A percentile compares a stretch with the other conserved stretches of the same genome.
These are phyloP conservation scores for Phanerotoma sp. DNA, from an alignment of 2,888 invertebrate genomes.

Conservation along the genomic window DNA sequence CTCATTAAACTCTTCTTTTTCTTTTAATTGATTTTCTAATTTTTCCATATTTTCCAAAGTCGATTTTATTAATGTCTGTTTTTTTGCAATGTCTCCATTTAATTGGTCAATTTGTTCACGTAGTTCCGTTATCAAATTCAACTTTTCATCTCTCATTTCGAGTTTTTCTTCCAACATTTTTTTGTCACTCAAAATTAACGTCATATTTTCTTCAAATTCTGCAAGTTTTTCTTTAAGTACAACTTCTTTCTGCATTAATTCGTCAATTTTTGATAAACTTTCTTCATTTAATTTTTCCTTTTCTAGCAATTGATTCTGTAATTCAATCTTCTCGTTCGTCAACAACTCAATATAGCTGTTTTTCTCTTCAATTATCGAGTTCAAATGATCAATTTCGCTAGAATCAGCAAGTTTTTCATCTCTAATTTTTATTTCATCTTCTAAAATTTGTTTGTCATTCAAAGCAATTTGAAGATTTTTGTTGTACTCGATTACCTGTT, in stretches of 20 bases:
- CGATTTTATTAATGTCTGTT: background rate
- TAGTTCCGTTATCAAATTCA: background rate
- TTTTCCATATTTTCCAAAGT: slow-evolving; percentile 56
- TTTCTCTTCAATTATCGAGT: slow-evolving; percentile 50
- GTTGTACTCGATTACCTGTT: no score
- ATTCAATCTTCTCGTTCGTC: slow-evolving; percentile 33
- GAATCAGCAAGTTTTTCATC: slow-evolving; percentile 53
- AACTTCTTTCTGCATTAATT: background rate
- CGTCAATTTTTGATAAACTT: background rate
- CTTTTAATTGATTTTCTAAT: slow-evolving; percentile 59
- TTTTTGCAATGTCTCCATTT: background rate
- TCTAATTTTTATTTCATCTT: slow-evolving; percentile 56
- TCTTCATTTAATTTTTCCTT: slow-evolving; percentile 43
- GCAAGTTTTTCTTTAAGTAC: background rate
- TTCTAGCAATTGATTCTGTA: slow-evolving; percentile 49
- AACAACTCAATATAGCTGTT: slow-evolving; percentile 40
- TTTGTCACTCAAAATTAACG: background rate
- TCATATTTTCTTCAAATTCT: background rate
- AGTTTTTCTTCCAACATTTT: slow-evolving; percentile 30
- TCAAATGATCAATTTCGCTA: slow-evolving; percentile 39
- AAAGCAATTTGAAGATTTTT: no score
- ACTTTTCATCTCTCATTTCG: slow-evolving; percentile 54
- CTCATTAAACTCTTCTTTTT: slow-evolving; percentile 29
- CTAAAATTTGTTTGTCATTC: background rate
- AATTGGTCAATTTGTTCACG: background rate